Evolutionary conservation across 2,888 invertebrate species (phyloP).

Genomic region (Petrolisthes cinctipes): DNA sequence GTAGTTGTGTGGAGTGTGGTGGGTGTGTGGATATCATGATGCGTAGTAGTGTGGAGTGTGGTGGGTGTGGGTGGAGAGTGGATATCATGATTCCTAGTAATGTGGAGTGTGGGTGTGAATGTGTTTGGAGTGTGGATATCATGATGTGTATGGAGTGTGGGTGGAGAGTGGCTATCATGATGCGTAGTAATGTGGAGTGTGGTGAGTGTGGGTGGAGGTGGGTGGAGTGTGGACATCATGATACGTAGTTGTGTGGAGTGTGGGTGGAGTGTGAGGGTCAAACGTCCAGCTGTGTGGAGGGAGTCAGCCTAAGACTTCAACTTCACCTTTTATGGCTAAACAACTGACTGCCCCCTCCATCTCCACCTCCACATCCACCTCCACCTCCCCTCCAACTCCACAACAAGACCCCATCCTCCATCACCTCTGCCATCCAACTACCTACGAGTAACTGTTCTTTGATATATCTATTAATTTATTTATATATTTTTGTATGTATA

Average conservation of each 20-base stretch:
- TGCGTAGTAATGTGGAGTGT: background rate
- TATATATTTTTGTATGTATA: too few species aligned
- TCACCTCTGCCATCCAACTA: background rate
- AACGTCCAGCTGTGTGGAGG: background rate
- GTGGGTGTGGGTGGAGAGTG: background rate
- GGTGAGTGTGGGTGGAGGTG: background rate
- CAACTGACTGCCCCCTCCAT: background rate
- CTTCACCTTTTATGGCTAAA: background rate
- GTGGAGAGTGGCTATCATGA: background rate
- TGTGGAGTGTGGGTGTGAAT: background rate
- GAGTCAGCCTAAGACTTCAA: background rate
- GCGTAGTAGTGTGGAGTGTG: background rate
- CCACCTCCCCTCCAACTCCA: background rate
- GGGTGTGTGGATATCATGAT: background rate
- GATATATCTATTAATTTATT: too few species aligned
- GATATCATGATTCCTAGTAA: too few species aligned
- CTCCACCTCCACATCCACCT: background rate
- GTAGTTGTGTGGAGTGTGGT: background rate
- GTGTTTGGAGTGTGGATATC: background rate
- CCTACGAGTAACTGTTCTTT: too few species aligned
- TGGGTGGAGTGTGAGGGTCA: background rate
- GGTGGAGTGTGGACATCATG: too few species aligned
- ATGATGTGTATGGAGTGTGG: background rate
- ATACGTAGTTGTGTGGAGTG: background rate
- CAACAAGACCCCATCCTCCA: background rate